phyloP scores from a whole-genome alignment of 2,797 vertebrate genomes.

The Decapterus maruadsi region DNA sequence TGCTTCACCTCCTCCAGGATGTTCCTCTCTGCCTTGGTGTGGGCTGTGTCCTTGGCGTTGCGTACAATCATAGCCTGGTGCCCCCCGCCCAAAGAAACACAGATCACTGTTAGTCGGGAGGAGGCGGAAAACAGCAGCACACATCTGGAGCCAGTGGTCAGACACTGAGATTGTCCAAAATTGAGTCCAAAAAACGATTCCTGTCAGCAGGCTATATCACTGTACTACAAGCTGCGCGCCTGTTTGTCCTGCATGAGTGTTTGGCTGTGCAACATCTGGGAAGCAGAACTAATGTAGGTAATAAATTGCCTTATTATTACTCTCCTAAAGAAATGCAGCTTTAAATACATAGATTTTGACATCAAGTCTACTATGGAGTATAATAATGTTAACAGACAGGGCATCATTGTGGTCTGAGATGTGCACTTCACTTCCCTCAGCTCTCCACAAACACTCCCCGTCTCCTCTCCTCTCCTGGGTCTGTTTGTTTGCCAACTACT shows the following conservation, averaged over 20 bases:
- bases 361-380: neutral
- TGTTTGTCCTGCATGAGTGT: neutral
- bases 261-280: neutral
- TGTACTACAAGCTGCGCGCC: neutral
- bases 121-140: neutral
- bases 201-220: neutral
- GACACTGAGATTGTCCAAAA: neutral
- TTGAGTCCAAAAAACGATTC: neutral
- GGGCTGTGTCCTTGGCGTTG: constrained; percentile 99
- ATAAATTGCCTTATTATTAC: neutral
- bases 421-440: neutral
- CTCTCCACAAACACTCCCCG: neutral
- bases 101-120: constrained; percentile 8
- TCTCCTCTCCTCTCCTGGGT: neutral
- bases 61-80: constrained; percentile 98
- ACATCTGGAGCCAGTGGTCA: neutral
- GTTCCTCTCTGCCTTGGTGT: constrained; percentile 99
- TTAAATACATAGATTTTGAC: neutral
- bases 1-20: constrained; percentile 99
- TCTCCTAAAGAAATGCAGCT: neutral
- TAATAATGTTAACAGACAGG: neutral
- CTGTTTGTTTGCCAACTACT: constrained; percentile 45
- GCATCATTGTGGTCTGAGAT: neutral
- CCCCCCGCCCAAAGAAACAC: neutral
- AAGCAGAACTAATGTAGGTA: neutral